Percentiles rank a stretch among this genome's conserved stretches.
phyloP scores from a whole-genome alignment of 2,888 invertebrate genomes.

The Eugnorisma glareosa region DNA sequence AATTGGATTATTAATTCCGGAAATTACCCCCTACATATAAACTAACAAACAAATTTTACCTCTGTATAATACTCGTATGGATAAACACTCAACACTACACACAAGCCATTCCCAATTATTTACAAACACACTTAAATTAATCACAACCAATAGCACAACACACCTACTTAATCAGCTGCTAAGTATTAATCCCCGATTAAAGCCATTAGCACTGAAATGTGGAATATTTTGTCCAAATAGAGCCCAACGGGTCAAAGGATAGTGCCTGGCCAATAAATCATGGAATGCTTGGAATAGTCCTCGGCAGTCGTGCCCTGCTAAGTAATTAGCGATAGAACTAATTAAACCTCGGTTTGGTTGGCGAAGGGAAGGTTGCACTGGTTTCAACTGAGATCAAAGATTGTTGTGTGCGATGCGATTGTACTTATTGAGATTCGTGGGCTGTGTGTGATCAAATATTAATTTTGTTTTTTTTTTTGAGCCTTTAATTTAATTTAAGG shows the following conservation, averaged over 20 bases:
- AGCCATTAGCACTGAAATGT: conserved; percentile 57
- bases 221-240: conserved; percentile 65
- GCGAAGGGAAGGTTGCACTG: conserved; percentile 65
- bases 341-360: conserved; percentile 75
- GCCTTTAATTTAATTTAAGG: background rate
- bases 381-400: conserved; percentile 46
- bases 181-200: conserved; percentile 45
- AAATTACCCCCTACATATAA: too few relatives aligned
- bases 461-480: conserved; percentile 3
- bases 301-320: conserved; percentile 81
- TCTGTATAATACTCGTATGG: too few relatives aligned
- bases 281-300: conserved; percentile 78
- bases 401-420: conserved; percentile 29
- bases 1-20: too few relatives aligned
- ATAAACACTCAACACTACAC: background rate
- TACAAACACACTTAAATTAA: conserved; percentile 31
- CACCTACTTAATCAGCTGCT: conserved; percentile 45
- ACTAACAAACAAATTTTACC: too few relatives aligned
- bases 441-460: conserved; percentile 10
- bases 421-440: conserved; percentile 31
- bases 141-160: conserved; percentile 17
- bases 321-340: conserved; percentile 88
- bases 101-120: conserved; percentile 10
- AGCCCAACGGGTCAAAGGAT: conserved; percentile 65
- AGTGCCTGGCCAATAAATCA: conserved; percentile 72